phyloP scores from a whole-genome alignment of 2,888 invertebrate species.

The Dorcus hopei region DNA sequence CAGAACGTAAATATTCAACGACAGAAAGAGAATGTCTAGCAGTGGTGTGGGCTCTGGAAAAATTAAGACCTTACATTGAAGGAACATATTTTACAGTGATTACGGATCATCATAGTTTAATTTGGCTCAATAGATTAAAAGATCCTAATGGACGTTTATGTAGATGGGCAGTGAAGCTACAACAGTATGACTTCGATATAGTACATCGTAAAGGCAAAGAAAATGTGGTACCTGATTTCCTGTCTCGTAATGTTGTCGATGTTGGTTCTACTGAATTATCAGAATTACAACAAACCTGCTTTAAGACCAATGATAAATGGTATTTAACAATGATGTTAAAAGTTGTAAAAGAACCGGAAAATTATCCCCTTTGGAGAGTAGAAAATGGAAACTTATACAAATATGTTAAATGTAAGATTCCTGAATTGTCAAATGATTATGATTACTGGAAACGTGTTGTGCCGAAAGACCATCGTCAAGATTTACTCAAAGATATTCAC shows the following conservation, averaged over 20 bases:
- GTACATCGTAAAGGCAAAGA: constrained; percentile 23
- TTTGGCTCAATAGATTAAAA: constrained; percentile 15
- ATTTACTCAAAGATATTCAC: no score
- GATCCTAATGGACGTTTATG: constrained; percentile 17
- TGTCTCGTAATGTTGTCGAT: constrained; percentile 17
- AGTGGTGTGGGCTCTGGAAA: no score
- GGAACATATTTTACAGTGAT: no score
- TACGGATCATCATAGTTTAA: not conserved
- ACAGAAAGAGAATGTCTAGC: no score
- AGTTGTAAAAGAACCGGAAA: not conserved
- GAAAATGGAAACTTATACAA: no score
- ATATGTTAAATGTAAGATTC: no score
- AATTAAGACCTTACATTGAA: no score
- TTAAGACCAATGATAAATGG: not conserved
- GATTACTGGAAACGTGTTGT: no score
- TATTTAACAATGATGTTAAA: not conserved
- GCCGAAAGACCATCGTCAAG: no score
- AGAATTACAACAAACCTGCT: not conserved
- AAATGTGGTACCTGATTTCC: constrained; percentile 23
- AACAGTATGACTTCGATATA: constrained; percentile 21
- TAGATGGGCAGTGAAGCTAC: constrained; percentile 17
- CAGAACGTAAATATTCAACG: no score
- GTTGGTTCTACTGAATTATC: not conserved
- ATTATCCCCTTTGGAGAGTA: not conserved
- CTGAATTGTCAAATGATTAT: no score